Conservation (phyloP, 2,113 vertebrate genomes). For the Clarias batrachus region DNA sequence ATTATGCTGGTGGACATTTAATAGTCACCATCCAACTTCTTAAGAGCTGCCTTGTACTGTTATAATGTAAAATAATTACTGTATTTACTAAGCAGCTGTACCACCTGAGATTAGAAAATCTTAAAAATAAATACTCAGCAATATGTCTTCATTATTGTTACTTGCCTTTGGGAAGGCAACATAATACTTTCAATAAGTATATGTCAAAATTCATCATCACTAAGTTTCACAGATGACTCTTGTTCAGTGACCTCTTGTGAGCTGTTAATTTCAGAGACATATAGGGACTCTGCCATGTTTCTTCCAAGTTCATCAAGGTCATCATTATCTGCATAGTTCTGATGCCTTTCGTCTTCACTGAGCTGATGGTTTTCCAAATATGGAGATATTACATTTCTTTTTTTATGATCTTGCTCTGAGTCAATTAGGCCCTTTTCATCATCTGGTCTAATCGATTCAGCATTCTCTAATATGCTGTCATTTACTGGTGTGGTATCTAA, state of each 20-base stretch:
- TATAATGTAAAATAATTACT: not conserved
- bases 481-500: conserved; percentile 39
- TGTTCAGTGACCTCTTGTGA: conserved; percentile 39
- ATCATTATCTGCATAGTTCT: conserved; percentile 19
- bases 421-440: conserved; percentile 34
- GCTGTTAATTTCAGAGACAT: conserved; percentile 56
- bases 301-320: conserved; percentile 65
- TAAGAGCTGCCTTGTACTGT: not conserved
- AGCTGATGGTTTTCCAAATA: conserved; percentile 19
- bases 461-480: conserved; percentile 40
- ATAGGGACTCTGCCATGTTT: conserved; percentile 61
- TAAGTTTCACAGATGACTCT: conserved; percentile 39
- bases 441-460: conserved; percentile 6
- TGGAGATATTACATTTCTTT: conserved; percentile 27
- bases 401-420: not conserved
- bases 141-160: not conserved
- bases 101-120: not conserved
- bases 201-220: conserved; percentile 70
- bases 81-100: not conserved
- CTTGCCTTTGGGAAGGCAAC: not conserved
- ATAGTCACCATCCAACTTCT: not conserved
- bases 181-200: not conserved
- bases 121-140: not conserved
- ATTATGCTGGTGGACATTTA: not conserved
- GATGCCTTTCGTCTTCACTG: conserved; percentile 39